Evolutionary conservation across 2,797 vertebrate genomes (phyloP).

Genomic region (Gambusia yucatana): DNA sequence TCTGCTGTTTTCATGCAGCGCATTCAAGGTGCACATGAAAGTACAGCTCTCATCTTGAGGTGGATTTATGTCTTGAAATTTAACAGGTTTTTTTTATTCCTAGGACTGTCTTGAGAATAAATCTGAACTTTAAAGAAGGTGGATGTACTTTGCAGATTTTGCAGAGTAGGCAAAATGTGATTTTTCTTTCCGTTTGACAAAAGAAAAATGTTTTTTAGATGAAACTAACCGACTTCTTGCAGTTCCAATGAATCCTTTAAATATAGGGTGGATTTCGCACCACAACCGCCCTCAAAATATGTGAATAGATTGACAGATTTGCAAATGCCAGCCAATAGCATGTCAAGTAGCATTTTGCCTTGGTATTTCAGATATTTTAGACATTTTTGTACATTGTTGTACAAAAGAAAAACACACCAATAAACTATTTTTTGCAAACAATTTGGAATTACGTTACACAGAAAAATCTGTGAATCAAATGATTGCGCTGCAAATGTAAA

Average conservation of each 20-base stretch:
- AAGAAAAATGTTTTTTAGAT: not conserved
- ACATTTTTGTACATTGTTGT: too few species aligned
- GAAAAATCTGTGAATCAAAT: not conserved
- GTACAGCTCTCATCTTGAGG: not conserved
- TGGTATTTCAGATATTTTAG: not conserved
- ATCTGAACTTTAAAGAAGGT: conserved; percentile 5
- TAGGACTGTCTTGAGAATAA: conserved; percentile 13
- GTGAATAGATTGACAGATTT: not conserved
- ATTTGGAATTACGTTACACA: not conserved
- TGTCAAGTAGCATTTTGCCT: not conserved
- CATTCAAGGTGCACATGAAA: conserved; percentile 25
- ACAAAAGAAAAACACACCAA: too few species aligned
- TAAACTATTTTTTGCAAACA: not conserved
- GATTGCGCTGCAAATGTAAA: not conserved
- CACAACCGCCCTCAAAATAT: not conserved
- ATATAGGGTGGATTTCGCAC: not conserved
- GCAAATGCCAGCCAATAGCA: not conserved
- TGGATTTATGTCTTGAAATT: conserved; percentile 1
- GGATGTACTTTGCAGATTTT: not conserved
- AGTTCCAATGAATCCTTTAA: not conserved
- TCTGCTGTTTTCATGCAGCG: conserved; percentile 18
- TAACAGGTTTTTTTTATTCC: conserved; percentile 29
- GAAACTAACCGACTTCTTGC: not conserved
- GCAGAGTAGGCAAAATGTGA: not conserved
- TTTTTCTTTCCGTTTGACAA: not conserved